Percentiles rank a stretch among this genome's conserved stretches.
phyloP scores from a whole-genome alignment of 2,797 vertebrate species.

The Tokudaia muenninki region DNA sequence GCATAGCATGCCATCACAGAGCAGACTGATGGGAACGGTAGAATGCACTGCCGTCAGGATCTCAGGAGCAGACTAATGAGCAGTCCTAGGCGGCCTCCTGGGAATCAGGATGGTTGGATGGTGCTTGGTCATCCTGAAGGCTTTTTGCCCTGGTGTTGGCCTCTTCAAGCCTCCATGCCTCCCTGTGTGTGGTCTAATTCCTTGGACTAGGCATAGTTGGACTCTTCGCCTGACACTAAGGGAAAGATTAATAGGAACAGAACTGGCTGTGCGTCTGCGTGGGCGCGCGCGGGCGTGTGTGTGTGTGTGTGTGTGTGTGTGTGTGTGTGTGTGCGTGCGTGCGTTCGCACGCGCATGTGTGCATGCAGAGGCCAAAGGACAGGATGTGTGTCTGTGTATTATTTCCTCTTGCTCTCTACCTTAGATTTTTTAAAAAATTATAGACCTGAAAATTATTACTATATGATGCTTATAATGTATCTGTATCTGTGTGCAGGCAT shows the following conservation, averaged over 20 bases:
- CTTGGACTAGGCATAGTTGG: background rate
- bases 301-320: background rate
- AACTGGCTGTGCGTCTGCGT: too few species aligned
- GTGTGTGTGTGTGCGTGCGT: too few species aligned
- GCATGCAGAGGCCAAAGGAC: too few species aligned
- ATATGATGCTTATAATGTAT: background rate
- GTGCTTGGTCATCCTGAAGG: background rate
- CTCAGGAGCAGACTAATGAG: background rate
- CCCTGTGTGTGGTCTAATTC: background rate
- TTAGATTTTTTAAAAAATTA: background rate
- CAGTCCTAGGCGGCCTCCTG: background rate
- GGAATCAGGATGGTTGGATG: background rate
- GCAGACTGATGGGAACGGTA: background rate
- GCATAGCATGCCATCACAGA: background rate
- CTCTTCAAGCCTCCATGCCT: background rate
- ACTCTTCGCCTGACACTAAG: background rate
- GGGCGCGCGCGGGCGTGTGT: accelerated
- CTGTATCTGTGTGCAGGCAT: background rate
- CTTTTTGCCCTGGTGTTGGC: background rate
- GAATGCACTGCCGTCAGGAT: background rate
- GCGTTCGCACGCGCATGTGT: background rate
- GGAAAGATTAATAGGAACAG: background rate
- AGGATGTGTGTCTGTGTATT: background rate
- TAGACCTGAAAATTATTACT: background rate
- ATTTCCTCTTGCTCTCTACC: background rate